Evolutionary conservation across 2,113 vertebrate genomes (phyloP), one percentile per base, ranked within the genome.

Genomic region (human): DNA sequence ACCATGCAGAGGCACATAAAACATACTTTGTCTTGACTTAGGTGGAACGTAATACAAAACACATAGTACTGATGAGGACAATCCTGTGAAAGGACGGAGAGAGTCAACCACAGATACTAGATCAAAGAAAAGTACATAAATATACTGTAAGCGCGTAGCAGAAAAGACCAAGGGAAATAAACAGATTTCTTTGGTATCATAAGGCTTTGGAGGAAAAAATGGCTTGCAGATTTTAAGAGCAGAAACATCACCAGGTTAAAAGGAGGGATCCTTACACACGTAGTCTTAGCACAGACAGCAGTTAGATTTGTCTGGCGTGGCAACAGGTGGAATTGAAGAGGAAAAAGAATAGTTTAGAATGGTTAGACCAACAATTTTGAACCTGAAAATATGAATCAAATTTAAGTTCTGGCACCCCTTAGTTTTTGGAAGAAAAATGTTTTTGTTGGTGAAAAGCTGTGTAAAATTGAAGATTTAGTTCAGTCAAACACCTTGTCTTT

Each of bases 361-460:
- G 16, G 22, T 75, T 84, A 61, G 20, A 61, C 32, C 55, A 50
- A 16, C 23, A 5, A 0, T 83, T 98, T 68, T 85, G 40, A 96
- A 50, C 18, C 35, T 50, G 57, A 48, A 35, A 84, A 38, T 81
- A 61, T 20, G 68, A 94, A 61, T 61, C 50, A 91, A 17, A 68
- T 88, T 84, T 93, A 81, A 72, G 18, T 80, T 96, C 20, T 90
- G 90, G 17, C 18, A 73, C 6, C 11, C 27, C 75, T 84, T 35
- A 52, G 59, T 87, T n/a, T 96, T 87, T 81, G 61, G 64, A 76
- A 90, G 93, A 86, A 85, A 76, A 82, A 7, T 14, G 38, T 50
- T 88, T 97, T 89, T 57, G 32, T 94, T 92, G 75, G 48, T 87
- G 75, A 89, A 80, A 88, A 94, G n/a, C 45, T 86, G 9, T 95